Conservation (phyloP, 1,140 invertebrate genomes). For the Monomorium pharaonis region DNA sequence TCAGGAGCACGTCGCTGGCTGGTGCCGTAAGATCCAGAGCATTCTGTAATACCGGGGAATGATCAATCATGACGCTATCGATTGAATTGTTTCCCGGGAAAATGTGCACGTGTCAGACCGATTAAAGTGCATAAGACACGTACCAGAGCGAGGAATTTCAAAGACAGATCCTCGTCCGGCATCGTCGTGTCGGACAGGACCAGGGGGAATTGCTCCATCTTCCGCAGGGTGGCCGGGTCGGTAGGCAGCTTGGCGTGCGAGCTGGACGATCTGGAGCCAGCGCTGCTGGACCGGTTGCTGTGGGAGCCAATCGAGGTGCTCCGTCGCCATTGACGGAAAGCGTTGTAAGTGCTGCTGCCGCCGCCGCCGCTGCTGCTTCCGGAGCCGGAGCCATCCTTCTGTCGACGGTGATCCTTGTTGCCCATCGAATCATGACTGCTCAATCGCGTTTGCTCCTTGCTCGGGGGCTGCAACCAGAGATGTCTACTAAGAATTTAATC, state of each 20-base stretch:
- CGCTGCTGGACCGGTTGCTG: conserved; percentile 50
- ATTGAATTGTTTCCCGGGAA: not conserved
- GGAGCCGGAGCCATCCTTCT: conserved; percentile 69
- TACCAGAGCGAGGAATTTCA: conserved; percentile 81
- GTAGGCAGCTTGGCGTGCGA: conserved; percentile 54
- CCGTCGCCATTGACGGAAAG: conserved; percentile 79
- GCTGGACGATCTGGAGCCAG: conserved; percentile 60
- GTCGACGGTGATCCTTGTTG: conserved; percentile 63
- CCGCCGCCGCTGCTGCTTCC: conserved; percentile 61
- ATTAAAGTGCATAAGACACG: too few relatives aligned
- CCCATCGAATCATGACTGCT: conserved; percentile 62
- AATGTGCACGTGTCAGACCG: too few relatives aligned
- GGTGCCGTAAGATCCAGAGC: conserved; percentile 96
- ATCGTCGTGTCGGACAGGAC: conserved; percentile 77
- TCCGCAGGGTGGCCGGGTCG: conserved; percentile 68
- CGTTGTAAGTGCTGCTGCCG: conserved; percentile 68
- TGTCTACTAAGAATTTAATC: conserved; percentile 75
- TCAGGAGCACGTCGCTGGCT: conserved; percentile 94
- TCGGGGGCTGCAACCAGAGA: conserved; percentile 76
- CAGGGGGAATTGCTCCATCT: conserved; percentile 79
- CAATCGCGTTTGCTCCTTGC: conserved; percentile 66
- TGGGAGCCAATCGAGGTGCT: conserved; percentile 70
- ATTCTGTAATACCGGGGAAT: conserved; percentile 92
- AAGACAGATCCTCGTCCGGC: conserved; percentile 79
- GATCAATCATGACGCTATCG: not conserved